Conservation (phyloP, 2,797 vertebrate genomes). For the Pseudomugil tenellus region DNA sequence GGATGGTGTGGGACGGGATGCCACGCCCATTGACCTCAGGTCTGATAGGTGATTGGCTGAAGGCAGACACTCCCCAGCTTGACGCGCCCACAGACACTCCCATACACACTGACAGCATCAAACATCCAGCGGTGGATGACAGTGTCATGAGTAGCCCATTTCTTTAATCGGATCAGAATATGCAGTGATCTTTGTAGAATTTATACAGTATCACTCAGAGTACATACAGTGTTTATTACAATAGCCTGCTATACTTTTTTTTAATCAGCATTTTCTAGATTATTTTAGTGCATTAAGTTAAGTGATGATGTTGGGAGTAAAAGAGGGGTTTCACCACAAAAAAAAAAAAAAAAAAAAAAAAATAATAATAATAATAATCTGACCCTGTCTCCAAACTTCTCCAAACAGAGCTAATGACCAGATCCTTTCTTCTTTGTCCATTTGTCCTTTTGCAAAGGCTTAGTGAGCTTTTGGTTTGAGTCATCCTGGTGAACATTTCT, state of each 20-base stretch:
- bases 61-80: slow-evolving; percentile 62
- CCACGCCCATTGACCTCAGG: slow-evolving; percentile 44
- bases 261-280: too few species aligned
- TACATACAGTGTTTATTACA: not conserved
- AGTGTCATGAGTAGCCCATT: slow-evolving; percentile 24
- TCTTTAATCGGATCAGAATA: not conserved
- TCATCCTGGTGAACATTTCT: not conserved
- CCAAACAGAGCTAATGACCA: not conserved
- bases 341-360: too few species aligned
- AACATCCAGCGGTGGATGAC: slow-evolving; percentile 38
- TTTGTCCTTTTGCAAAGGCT: not conserved
- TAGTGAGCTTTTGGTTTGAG: not conserved
- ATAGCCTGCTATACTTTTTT: too few species aligned
- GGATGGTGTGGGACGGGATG: slow-evolving; percentile 24
- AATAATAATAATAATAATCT: too few species aligned
- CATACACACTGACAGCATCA: slow-evolving; percentile 54
- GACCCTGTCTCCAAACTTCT: not conserved
- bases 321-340: too few species aligned
- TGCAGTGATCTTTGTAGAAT: slow-evolving; percentile 2
- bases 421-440: not conserved
- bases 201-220: not conserved
- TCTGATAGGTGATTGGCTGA: slow-evolving; percentile 57
- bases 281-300: not conserved
- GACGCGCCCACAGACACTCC: slow-evolving; percentile 44
- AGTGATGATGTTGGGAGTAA: too few species aligned